phyloP scores from a whole-genome alignment of 1,140 invertebrate species.

The Uloborus diversus region DNA sequence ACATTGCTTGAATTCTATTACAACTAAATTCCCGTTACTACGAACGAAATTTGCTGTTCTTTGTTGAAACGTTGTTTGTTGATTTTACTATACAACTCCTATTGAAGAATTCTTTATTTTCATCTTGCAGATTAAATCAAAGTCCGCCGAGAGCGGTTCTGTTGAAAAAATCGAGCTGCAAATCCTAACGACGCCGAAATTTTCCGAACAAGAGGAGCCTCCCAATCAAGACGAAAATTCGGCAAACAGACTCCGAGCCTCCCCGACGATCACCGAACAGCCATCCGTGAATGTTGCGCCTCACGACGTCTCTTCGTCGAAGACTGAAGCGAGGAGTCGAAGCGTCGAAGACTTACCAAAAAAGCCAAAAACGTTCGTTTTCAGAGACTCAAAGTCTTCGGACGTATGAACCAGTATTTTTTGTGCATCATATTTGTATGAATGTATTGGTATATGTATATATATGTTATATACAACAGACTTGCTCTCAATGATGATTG shows the following conservation, averaged over 20 bases:
- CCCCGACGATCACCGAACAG: neutral
- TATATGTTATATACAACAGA: neutral
- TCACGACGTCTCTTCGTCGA: neutral
- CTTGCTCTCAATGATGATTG: neutral
- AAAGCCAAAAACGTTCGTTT: constrained; percentile 15
- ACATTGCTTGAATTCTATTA: too few relatives aligned
- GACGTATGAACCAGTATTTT: constrained; percentile 30
- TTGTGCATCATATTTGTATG: too few relatives aligned
- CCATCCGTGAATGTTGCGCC: neutral
- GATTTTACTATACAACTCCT: too few relatives aligned
- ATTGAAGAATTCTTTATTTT: too few relatives aligned
- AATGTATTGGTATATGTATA: too few relatives aligned
- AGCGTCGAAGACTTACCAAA: constrained; percentile 40
- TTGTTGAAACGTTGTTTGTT: too few relatives aligned
- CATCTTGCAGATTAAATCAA: constrained; percentile 21
- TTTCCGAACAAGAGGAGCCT: too few relatives aligned
- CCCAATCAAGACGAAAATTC: neutral
- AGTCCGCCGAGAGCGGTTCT: neutral
- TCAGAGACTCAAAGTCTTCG: constrained; percentile 43
- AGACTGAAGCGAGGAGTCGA: constrained; percentile 17
- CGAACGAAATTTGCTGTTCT: too few relatives aligned
- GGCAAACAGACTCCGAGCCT: neutral
- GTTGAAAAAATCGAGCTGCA: constrained; percentile 31
- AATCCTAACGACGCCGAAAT: neutral
- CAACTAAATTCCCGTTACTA: too few relatives aligned